Evolutionary conservation across 2,113 vertebrate genomes (phyloP).

Genomic region (Paramormyrops kingsleyae): DNA sequence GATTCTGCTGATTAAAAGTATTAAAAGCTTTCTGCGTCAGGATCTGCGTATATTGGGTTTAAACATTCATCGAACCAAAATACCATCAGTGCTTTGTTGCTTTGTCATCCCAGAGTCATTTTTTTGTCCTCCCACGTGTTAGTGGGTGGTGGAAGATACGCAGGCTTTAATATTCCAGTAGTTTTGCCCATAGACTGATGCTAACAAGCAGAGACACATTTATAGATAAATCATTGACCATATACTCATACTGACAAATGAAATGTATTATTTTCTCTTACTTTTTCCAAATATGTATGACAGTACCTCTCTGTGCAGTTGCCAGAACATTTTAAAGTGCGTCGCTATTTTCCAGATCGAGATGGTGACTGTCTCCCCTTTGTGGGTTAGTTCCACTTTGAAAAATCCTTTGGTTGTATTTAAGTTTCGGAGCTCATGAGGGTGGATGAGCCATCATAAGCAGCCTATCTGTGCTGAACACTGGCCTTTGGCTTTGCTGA

Average conservation of each 20-base stretch:
- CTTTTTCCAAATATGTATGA: neutral
- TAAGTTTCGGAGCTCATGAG: neutral
- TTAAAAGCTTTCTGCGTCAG: neutral
- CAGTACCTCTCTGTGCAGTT: neutral
- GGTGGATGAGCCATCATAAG: neutral
- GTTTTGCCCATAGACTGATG: neutral
- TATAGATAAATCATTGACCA: neutral
- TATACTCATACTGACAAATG: neutral
- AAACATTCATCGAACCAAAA: conserved; percentile 7
- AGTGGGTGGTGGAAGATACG: conserved; percentile 12
- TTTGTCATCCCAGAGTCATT: conserved; percentile 18
- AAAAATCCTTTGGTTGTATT: neutral
- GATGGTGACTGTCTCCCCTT: neutral
- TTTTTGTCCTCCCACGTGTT: conserved; percentile 13
- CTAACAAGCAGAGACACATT: neutral
- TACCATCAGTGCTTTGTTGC: conserved; percentile 17
- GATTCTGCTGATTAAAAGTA: neutral
- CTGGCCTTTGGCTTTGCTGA: neutral
- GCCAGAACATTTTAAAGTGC: neutral
- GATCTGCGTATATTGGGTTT: neutral
- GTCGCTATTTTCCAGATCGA: neutral
- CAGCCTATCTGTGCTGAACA: neutral
- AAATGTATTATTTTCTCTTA: neutral
- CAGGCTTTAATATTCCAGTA: conserved; percentile 9
- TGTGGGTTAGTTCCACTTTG: neutral